These are phyloP conservation scores for Pyrrhura leucotis DNA, from an alignment of 2,797 vertebrate species.

Conservation along the genomic window DNA sequence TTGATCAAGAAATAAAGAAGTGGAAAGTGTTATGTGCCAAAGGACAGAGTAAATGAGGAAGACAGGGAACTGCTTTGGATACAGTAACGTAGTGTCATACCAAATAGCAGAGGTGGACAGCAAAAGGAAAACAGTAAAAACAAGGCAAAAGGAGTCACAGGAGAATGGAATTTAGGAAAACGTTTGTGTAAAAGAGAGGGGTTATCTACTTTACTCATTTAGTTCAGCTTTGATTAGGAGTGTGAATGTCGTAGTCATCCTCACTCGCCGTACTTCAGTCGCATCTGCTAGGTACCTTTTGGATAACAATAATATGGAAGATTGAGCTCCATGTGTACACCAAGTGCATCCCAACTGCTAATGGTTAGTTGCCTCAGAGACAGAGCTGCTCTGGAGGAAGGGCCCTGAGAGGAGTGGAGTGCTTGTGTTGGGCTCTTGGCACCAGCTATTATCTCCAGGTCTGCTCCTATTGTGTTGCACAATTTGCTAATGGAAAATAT, in stretches of 20 bases:
- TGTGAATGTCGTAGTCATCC: neutral
- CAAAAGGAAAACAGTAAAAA: neutral
- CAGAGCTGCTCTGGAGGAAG: neutral
- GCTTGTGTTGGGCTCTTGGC: neutral
- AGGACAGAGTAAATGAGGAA: neutral
- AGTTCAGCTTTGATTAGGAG: neutral
- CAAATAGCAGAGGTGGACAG: neutral
- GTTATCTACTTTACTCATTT: neutral
- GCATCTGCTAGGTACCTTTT: neutral
- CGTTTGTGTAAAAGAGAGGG: neutral
- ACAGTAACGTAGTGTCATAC: neutral
- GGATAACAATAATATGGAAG: neutral
- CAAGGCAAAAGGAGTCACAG: neutral
- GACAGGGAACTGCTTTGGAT: neutral
- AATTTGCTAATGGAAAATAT: neutral
- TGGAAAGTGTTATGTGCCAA: neutral
- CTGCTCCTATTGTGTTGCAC: neutral
- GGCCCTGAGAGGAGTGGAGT: neutral
- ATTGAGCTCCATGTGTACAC: neutral
- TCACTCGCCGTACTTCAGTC: neutral
- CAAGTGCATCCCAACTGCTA: rapidly evolving
- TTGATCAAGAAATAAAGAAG: neutral
- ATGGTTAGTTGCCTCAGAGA: neutral
- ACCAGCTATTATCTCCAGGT: neutral
- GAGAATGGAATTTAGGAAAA: neutral